Conservation (phyloP, 2,888 invertebrate species). For the Pollenia labialis region DNA sequence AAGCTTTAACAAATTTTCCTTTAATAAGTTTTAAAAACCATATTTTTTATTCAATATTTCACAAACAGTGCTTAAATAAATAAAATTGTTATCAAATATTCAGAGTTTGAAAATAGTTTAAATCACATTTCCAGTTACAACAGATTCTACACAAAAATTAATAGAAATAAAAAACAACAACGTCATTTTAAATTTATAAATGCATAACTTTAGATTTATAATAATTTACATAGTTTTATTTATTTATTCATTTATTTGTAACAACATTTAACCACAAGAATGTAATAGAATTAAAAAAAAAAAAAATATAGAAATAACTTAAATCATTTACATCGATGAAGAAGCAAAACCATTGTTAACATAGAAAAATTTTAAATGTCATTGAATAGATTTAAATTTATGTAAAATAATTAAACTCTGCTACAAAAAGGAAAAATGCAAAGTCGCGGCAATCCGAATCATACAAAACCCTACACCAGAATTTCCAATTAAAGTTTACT, state of each 20-base stretch:
- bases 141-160: neutral
- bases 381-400: constrained; percentile 31
- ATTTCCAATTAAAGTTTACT: too few species aligned
- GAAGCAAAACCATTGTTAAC: neutral
- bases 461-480: too few species aligned
- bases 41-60: neutral
- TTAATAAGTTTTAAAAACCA: too few species aligned
- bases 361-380: constrained; percentile 42
- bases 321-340: neutral
- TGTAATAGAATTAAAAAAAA: constrained; percentile 4
- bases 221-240: constrained; percentile 24
- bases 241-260: constrained; percentile 16
- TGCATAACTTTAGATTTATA: constrained; percentile 15
- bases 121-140: neutral
- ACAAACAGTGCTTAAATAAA: too few species aligned
- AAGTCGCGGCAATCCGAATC: too few species aligned
- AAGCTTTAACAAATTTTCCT: too few species aligned
- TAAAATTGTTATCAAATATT: neutral
- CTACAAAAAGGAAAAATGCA: too few species aligned
- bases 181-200: constrained; percentile 32
- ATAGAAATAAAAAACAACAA: neutral
- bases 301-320: neutral
- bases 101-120: neutral
- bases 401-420: neutral
- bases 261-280: neutral